phyloP scores from a whole-genome alignment of 2,888 invertebrate genomes.

The Ophioninae sp. region DNA sequence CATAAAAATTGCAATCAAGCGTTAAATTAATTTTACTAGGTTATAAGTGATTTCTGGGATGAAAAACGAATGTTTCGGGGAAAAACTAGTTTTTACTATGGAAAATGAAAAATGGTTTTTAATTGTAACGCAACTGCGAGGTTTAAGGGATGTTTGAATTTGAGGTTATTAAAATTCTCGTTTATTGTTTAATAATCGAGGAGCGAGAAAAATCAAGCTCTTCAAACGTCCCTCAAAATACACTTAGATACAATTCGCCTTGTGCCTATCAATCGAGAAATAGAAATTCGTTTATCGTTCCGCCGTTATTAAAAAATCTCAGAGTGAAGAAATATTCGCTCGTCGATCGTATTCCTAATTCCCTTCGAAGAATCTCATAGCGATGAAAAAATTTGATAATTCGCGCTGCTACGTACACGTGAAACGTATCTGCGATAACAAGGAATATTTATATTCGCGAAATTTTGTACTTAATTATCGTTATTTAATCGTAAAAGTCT shows the following conservation, averaged over 20 bases:
- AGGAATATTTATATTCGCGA: conserved; percentile 31
- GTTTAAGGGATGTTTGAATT: no score
- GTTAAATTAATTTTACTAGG: no score
- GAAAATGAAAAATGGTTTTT: no score
- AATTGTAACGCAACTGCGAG: no score
- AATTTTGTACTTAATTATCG: conserved; percentile 59
- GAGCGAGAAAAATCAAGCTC: background rate
- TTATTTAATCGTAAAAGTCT: conserved; percentile 30
- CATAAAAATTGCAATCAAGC: no score
- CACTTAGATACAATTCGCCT: conserved; percentile 45
- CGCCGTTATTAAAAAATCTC: conserved; percentile 4
- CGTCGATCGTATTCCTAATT: no score
- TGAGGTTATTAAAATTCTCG: no score
- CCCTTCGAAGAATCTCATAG: background rate
- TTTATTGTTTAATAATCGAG: background rate
- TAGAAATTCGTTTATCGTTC: conserved; percentile 18
- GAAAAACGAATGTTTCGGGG: no score
- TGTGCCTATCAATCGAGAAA: conserved; percentile 41
- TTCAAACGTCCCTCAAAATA: background rate
- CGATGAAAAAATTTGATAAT: conserved; percentile 18
- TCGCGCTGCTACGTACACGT: background rate
- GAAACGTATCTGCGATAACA: conserved; percentile 3
- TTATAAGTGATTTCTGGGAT: no score
- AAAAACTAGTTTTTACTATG: no score
- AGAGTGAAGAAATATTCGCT: no score